These are phyloP conservation scores for Eumaeus atala DNA, from an alignment of 1,140 invertebrate species.

Conservation along the genomic window DNA sequence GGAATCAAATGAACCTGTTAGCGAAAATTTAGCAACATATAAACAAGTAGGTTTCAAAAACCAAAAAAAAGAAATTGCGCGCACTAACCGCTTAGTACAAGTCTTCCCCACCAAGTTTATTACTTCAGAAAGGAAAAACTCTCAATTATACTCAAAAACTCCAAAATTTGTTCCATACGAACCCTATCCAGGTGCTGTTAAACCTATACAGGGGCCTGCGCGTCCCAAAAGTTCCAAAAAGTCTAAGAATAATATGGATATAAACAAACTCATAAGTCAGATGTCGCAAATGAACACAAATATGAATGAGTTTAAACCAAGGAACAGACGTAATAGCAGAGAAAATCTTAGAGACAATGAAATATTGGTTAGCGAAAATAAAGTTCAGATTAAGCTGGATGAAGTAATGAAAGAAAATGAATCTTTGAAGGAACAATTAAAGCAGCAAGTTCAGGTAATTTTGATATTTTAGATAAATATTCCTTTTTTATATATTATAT, in stretches of 20 bases:
- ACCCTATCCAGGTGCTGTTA: slow-evolving; percentile 89
- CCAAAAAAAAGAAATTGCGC: slow-evolving; percentile 30
- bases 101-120: slow-evolving; percentile 50
- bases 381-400: slow-evolving; percentile 59
- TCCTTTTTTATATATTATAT: slow-evolving; percentile 12
- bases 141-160: slow-evolving; percentile 75
- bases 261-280: slow-evolving; percentile 80
- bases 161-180: slow-evolving; percentile 92
- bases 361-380: slow-evolving; percentile 40
- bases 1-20: slow-evolving; percentile 59
- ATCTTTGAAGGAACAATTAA: slow-evolving; percentile 63
- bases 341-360: slow-evolving; percentile 33
- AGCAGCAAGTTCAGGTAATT: slow-evolving; percentile 69
- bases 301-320: slow-evolving; percentile 64
- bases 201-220: slow-evolving; percentile 79
- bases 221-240: slow-evolving; percentile 67
- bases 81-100: slow-evolving; percentile 46
- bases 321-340: slow-evolving; percentile 72
- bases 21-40: slow-evolving; percentile 29
- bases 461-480: background rate
- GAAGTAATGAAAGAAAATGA: slow-evolving; percentile 53
- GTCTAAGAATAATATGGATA: slow-evolving; percentile 80
- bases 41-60: slow-evolving; percentile 22
- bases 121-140: slow-evolving; percentile 42
- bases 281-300: slow-evolving; percentile 78